phyloP scores from a whole-genome alignment of 2,797 vertebrate genomes.

The Leuciscus waleckii region DNA sequence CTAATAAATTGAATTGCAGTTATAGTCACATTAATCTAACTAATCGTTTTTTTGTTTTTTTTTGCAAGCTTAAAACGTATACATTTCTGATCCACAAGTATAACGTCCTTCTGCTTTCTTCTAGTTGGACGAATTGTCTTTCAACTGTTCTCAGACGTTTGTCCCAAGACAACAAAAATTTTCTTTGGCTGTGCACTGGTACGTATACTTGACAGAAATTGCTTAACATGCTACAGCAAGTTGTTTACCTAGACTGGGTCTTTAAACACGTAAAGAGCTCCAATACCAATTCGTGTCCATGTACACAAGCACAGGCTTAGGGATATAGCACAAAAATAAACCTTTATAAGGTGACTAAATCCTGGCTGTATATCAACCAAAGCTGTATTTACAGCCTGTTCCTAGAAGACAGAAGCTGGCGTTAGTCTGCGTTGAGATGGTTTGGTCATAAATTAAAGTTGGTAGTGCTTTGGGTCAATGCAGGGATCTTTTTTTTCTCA shows the following conservation, averaged over 20 bases:
- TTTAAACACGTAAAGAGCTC: neutral
- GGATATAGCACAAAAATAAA: neutral
- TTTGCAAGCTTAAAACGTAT: neutral
- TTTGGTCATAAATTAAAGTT: conserved; percentile 5
- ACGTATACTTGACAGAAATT: conserved; percentile 60
- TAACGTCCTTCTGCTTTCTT: conserved; percentile 9
- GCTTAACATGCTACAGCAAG: neutral
- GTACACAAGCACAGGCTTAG: conserved; percentile 6
- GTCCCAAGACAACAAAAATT: conserved; percentile 99
- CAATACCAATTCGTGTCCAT: neutral
- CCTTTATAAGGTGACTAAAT: conserved; percentile 20
- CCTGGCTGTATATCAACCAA: neutral
- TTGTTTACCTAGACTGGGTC: neutral
- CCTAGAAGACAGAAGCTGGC: neutral
- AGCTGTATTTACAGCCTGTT: conserved; percentile 31
- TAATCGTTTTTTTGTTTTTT: neutral
- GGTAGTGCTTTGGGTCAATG: conserved; percentile 20
- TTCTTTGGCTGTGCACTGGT: conserved; percentile 97
- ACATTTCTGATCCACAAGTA: neutral
- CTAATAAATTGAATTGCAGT: conserved; percentile 31
- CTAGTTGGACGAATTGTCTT: conserved; percentile 97
- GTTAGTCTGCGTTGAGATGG: neutral
- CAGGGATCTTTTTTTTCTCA: conserved; percentile 11
- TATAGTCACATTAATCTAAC: conserved; percentile 2
- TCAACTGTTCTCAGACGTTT: conserved; percentile 96